A percentile compares a stretch with the other conserved stretches of the same genome.
Evolutionary conservation across 2,113 vertebrate species (phyloP).

Genomic region (Suncus etruscus): DNA sequence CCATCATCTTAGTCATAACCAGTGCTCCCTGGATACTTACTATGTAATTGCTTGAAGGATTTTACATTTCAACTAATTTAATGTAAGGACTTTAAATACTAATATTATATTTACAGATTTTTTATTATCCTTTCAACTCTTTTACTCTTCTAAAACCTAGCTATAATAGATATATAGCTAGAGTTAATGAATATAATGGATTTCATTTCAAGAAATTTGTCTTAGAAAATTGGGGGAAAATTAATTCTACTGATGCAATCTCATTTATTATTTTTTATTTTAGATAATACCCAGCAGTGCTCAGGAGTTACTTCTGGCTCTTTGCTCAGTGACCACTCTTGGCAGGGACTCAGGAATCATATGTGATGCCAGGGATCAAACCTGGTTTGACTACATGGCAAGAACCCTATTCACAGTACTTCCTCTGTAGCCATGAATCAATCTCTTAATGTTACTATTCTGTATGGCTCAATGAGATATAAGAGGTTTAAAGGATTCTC

Average conservation of each 20-base stretch:
- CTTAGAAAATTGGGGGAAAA: background rate
- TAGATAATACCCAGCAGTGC: too few relatives aligned
- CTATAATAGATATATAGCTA: background rate
- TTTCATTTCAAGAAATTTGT: background rate
- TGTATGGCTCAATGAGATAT: too few relatives aligned
- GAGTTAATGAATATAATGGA: too few relatives aligned
- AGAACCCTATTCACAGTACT: too few relatives aligned
- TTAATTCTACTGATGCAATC: background rate
- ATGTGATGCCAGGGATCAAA: too few relatives aligned
- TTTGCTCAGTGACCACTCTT: too few relatives aligned
- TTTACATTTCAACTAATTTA: slow-evolving; percentile 15
- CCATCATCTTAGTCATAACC: background rate
- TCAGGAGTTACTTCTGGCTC: too few relatives aligned
- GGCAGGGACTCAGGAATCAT: too few relatives aligned
- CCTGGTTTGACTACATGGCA: too few relatives aligned
- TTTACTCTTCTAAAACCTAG: slow-evolving; percentile 22
- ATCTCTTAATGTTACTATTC: too few relatives aligned
- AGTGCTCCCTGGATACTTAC: background rate
- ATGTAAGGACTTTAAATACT: slow-evolving; percentile 39
- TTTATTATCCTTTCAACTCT: slow-evolving; percentile 1
- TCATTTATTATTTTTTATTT: background rate
- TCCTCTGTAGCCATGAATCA: too few relatives aligned
- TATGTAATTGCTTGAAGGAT: slow-evolving; percentile 19
- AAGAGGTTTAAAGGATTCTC: too few relatives aligned
- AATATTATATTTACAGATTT: slow-evolving; percentile 21